These are phyloP conservation scores for Alouatta palliata DNA, from an alignment of 2,113 vertebrate species.

Conservation along the genomic window DNA sequence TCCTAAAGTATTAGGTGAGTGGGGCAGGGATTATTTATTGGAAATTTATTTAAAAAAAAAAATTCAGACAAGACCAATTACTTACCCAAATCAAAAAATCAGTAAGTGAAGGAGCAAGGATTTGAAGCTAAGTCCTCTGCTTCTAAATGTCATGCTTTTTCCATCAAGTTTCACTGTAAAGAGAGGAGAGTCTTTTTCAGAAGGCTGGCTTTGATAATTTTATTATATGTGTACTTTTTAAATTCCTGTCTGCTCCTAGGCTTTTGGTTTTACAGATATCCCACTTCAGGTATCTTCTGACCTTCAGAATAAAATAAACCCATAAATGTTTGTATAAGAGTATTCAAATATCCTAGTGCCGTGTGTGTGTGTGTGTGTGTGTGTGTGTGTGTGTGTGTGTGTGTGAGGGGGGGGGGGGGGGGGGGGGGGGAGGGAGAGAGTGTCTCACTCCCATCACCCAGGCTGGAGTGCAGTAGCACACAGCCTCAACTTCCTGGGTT, in stretches of 20 bases:
- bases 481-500: no score
- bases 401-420: no score
- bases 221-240: neutral
- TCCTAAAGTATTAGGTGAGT: neutral
- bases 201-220: neutral
- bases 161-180: neutral
- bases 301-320: neutral
- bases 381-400: no score
- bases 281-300: neutral
- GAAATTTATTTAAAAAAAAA: neutral
- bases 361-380: no score
- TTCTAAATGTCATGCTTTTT: slow-evolving; percentile 39
- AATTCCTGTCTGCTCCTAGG: neutral
- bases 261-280: neutral
- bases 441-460: no score
- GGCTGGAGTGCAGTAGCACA: no score
- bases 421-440: no score
- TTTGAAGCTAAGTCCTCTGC: neutral
- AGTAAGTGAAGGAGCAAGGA: neutral
- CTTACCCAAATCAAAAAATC: slow-evolving; percentile 50
- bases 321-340: neutral
- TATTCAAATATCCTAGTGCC: neutral
- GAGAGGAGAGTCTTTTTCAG: slow-evolving; percentile 13
- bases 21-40: neutral
- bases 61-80: neutral